These are phyloP conservation scores for Clarias macrocephalus DNA, from an alignment of 2,113 vertebrate genomes.

Conservation along the genomic window DNA sequence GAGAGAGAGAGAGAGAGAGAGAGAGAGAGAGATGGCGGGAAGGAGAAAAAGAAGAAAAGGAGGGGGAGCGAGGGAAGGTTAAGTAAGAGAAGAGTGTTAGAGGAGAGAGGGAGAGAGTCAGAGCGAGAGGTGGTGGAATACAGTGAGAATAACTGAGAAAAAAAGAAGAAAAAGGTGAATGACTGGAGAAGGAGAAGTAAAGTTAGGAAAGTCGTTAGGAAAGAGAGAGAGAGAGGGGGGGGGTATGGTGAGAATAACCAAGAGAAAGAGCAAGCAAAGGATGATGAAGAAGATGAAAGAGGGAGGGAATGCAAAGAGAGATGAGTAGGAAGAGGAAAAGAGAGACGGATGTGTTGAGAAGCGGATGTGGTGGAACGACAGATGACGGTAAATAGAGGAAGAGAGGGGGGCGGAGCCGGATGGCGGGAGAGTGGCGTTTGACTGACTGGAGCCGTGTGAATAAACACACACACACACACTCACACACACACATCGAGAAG, in stretches of 20 bases:
- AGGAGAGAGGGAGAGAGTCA: neutral
- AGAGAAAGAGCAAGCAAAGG: neutral
- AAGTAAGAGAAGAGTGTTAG: slow-evolving; percentile 21
- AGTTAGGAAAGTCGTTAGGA: slow-evolving; percentile 35
- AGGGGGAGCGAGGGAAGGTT: neutral
- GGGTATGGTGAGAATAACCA: neutral
- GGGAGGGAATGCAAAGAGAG: neutral
- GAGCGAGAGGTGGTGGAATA: neutral
- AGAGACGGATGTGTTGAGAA: neutral
- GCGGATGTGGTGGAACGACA: slow-evolving; percentile 4
- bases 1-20: neutral
- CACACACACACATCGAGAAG: slow-evolving; percentile 6
- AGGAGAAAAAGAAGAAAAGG: neutral
- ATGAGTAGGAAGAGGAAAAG: slow-evolving; percentile 7
- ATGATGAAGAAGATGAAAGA: slow-evolving; percentile 5
- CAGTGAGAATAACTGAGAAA: neutral
- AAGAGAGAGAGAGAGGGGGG: neutral
- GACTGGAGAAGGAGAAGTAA: slow-evolving; percentile 11
- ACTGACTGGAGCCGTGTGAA: slow-evolving; percentile 25
- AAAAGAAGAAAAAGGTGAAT: neutral
- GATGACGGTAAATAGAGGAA: slow-evolving; percentile 1
- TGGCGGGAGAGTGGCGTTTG: slow-evolving; percentile 6
- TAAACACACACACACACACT: slow-evolving; percentile 17
- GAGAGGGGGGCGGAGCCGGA: neutral
- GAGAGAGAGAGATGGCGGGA: neutral